Percentiles rank a stretch among this genome's conserved stretches.
These are phyloP conservation scores for Orchestia grillus DNA, from an alignment of 1,140 invertebrate genomes.

Conservation along the genomic window DNA sequence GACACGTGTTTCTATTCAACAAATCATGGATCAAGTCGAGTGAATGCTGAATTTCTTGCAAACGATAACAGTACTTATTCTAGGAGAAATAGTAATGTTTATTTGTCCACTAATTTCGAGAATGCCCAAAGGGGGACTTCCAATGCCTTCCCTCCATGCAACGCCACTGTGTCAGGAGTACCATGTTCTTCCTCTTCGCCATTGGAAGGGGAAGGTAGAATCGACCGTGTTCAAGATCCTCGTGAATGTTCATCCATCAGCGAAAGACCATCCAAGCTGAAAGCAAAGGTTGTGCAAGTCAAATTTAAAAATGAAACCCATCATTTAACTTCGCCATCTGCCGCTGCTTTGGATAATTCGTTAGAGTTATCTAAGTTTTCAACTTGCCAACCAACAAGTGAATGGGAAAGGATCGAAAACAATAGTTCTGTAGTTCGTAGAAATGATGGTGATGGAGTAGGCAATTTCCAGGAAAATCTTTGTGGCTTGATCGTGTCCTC, in stretches of 20 bases:
- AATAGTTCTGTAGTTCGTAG: background rate
- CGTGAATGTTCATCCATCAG: background rate
- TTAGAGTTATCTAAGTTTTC: background rate
- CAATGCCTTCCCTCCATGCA: background rate
- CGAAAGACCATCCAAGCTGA: background rate
- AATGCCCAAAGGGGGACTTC: background rate
- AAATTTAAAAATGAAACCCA: background rate
- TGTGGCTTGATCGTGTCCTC: constrained; percentile 10
- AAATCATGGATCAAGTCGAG: background rate
- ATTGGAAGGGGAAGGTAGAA: background rate
- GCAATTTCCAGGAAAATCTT: background rate
- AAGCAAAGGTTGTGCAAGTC: background rate
- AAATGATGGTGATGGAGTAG: background rate
- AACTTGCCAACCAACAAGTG: background rate
- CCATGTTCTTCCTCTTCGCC: background rate
- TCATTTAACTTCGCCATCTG: background rate
- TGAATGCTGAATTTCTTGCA: background rate
- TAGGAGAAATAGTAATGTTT: background rate
- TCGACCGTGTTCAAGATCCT: background rate
- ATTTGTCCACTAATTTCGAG: background rate
- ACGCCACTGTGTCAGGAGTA: background rate
- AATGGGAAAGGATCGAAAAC: background rate
- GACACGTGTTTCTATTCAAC: background rate
- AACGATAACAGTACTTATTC: background rate
- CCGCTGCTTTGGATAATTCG: background rate